Evolutionary conservation across 2,797 vertebrate species (phyloP).

Genomic region (Sebastes steindachneri): DNA sequence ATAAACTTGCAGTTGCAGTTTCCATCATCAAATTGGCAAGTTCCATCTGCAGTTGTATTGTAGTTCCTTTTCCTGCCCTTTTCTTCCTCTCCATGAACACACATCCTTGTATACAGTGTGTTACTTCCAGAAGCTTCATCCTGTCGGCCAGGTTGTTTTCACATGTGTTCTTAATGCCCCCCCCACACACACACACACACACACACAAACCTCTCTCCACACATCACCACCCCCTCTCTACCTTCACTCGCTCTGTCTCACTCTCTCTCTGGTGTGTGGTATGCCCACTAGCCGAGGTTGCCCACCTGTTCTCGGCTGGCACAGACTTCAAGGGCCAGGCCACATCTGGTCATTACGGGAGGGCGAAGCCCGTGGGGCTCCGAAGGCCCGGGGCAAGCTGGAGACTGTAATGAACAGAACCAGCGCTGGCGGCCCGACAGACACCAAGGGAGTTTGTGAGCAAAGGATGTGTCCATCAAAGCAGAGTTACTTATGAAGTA

Average conservation of each 20-base stretch:
- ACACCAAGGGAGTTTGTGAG: slow-evolving; percentile 60
- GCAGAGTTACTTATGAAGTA: slow-evolving; percentile 52
- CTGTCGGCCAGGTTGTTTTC: slow-evolving; percentile 28
- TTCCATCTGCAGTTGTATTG: not conserved
- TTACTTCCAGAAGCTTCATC: slow-evolving; percentile 31
- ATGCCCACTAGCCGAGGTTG: slow-evolving; percentile 64
- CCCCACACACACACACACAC: not conserved
- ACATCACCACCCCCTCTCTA: slow-evolving; percentile 14
- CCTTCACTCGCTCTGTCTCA: slow-evolving; percentile 29
- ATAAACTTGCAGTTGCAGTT: not conserved
- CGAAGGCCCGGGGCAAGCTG: slow-evolving; percentile 70
- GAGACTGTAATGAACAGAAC: slow-evolving; percentile 76
- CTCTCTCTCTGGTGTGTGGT: slow-evolving; percentile 46
- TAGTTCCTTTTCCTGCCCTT: not conserved
- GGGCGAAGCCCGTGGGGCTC: slow-evolving; percentile 62
- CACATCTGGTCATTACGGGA: slow-evolving; percentile 81
- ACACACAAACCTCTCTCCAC: not conserved
- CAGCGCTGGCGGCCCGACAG: slow-evolving; percentile 47
- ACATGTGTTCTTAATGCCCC: slow-evolving; percentile 11
- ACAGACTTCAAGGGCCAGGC: slow-evolving; percentile 76
- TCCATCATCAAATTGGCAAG: not conserved
- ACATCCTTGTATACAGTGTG: not conserved
- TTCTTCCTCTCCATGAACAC: not conserved
- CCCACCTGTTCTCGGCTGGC: slow-evolving; percentile 82
- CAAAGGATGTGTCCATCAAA: slow-evolving; percentile 65